Evolutionary conservation across 1,140 invertebrate genomes (phyloP).

Genomic region (Onthophagus taurus): DNA sequence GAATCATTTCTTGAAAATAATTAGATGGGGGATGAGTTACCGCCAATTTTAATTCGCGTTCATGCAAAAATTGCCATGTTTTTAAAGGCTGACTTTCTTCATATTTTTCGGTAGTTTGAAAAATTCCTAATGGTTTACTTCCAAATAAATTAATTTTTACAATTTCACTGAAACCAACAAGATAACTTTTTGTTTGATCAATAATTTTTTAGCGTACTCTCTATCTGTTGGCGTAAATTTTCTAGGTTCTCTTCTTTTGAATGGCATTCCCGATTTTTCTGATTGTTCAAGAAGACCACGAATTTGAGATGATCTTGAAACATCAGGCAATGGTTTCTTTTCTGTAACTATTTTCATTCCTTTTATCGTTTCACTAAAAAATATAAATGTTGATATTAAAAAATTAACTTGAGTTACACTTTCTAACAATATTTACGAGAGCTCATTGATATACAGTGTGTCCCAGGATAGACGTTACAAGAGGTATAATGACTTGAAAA

Average conservation of each 20-base stretch:
- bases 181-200: too few species aligned
- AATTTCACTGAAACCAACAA: conserved; percentile 16
- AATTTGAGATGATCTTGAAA: conserved; percentile 29
- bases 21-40: conserved; percentile 68
- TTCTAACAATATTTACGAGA: too few species aligned
- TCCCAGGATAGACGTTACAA: too few species aligned
- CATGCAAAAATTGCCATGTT: conserved; percentile 58
- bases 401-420: too few species aligned
- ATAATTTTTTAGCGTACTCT: too few species aligned
- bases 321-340: conserved; percentile 27
- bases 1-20: conserved; percentile 86
- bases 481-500: too few species aligned
- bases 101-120: conserved; percentile 33
- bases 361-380: conserved; percentile 54
- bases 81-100: conserved; percentile 42
- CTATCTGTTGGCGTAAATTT: too few species aligned
- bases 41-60: conserved; percentile 54
- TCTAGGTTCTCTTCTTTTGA: too few species aligned
- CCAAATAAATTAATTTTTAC: conserved; percentile 47
- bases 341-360: conserved; percentile 65
- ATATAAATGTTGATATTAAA: too few species aligned
- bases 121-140: conserved; percentile 49
- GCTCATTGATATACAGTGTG: too few species aligned
- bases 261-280: background rate
- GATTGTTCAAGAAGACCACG: background rate